Evolutionary conservation across 2,797 vertebrate genomes (phyloP), one percentile per base, ranked within the genome.

Genomic region (Neomorphus geoffroyi): DNA sequence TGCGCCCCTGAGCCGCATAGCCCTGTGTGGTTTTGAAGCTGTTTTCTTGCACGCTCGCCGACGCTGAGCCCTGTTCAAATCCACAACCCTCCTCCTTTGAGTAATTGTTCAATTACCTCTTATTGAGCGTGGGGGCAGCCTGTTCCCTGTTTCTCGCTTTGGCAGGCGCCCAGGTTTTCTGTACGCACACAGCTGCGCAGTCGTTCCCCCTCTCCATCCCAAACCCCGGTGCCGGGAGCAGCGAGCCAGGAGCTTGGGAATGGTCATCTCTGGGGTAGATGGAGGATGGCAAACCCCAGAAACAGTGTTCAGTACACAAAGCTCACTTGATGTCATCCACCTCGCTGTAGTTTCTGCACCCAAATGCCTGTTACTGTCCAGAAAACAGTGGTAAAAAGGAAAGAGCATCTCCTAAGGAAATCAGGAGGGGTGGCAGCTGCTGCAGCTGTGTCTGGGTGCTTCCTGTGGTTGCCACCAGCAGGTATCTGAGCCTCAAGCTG

Each of bases 21-120:
- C 16, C 5, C 39, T 3, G 1, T 5, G 7, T 1, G 0, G 3
- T 19, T 82, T 32, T 11, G n/a, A 18, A 80, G 72, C 43, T 0
- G 3, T 17, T 75, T 32, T 15, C 69, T 37, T 26, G 37, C 53
- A 11, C 1, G 2, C 69, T 88, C 1, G 0, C 30, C 7, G 1
- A 80, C 7, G 2, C 57, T 5, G 39, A 88, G 75, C 60, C 26
- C 51, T 6, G 70, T 35, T 10, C 35, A 60, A 83, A 51, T 10
- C 51, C 70, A 2, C 79, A 69, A 7, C 57, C 22, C 19, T 72
- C 58, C 82, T 90, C 41, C 79, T 91, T 74, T 15, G 80, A 92
- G 79, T 79, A 82, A 87, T 93, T 94, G 84, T 92, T 91, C 93
- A 89, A 89, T 94, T 92, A 82, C 9, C 1, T 78, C 81, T 88